phyloP scores from a whole-genome alignment of 1,140 invertebrate genomes.

The Bradynema listronoti region DNA sequence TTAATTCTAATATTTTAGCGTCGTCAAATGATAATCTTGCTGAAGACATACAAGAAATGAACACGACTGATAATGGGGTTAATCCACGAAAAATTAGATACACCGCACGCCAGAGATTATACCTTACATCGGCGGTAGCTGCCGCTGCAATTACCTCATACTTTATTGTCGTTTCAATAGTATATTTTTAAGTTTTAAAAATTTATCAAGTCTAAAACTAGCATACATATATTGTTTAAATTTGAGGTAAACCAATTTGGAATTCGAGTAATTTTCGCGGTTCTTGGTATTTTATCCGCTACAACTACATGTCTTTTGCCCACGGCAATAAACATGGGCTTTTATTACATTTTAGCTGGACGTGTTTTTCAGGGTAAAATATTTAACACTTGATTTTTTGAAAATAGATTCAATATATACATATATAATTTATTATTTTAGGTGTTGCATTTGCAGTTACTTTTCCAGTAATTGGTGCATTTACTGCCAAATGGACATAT shows the following conservation, averaged over 20 bases:
- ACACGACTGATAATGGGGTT: not conserved
- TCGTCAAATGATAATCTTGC: no score
- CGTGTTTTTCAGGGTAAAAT: slow-evolving; percentile 39
- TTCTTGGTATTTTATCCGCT: slow-evolving; percentile 38
- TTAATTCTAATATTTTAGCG: no score
- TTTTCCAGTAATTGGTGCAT: slow-evolving; percentile 54
- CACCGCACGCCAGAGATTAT: slow-evolving; percentile 20
- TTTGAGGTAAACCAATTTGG: slow-evolving; percentile 44
- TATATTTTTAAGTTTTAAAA: slow-evolving; percentile 18
- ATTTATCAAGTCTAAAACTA: not conserved
- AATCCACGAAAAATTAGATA: slow-evolving; percentile 17
- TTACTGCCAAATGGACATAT: slow-evolving; percentile 53
- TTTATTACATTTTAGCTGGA: slow-evolving; percentile 38
- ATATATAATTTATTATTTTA: not conserved
- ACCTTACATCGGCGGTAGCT: slow-evolving; percentile 42
- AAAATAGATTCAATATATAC: not conserved
- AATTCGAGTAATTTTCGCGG: slow-evolving; percentile 36
- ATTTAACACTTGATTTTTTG: not conserved
- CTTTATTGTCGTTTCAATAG: slow-evolving; percentile 38
- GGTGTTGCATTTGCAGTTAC: slow-evolving; percentile 49
- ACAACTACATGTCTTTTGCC: slow-evolving; percentile 31
- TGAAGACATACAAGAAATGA: no score
- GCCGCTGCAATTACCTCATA: slow-evolving; percentile 38
- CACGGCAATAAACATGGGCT: slow-evolving; percentile 31
- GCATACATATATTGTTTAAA: not conserved